Percentiles rank a stretch among this genome's conserved stretches.
Conservation (phyloP, 23 tunicate genomes). For the Corella eumyota region DNA sequence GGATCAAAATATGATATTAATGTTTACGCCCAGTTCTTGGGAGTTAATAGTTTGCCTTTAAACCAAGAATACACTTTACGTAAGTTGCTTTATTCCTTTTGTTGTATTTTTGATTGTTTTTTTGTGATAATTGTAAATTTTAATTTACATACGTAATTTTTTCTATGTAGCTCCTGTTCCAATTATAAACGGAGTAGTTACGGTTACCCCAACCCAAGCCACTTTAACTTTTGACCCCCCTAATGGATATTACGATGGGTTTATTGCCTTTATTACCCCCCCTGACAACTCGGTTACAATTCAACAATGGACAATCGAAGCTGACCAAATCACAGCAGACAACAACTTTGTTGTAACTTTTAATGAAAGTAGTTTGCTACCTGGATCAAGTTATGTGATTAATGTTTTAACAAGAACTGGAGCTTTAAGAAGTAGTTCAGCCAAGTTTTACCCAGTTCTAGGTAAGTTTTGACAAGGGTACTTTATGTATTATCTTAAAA, state of each 20-base stretch:
- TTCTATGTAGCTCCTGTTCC: conserved; percentile 9
- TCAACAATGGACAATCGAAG: background rate
- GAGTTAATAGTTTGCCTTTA: too few species aligned
- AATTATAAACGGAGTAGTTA: background rate
- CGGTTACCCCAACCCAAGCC: conserved; percentile 2
- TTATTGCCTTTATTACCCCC: background rate
- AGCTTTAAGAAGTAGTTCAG: background rate
- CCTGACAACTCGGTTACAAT: background rate
- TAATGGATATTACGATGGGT: conserved; percentile 16
- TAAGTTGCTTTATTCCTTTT: too few species aligned
- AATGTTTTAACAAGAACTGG: background rate
- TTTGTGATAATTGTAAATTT: too few species aligned
- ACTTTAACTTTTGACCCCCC: conserved; percentile 19
- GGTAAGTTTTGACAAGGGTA: conserved; percentile 7
- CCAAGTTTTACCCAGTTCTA: conserved; percentile 1
- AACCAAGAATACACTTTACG: too few species aligned
- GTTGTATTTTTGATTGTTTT: too few species aligned
- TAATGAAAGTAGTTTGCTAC: too few species aligned
- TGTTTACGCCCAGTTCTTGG: too few species aligned
- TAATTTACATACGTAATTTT: background rate
- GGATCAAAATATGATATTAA: too few species aligned
- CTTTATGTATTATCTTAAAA: too few species aligned
- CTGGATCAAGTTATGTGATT: conserved; percentile 5
- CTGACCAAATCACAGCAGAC: too few species aligned
- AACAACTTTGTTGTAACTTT: too few species aligned